phyloP scores from a whole-genome alignment of 1,140 invertebrate species.

The Drosophila athabasca region DNA sequence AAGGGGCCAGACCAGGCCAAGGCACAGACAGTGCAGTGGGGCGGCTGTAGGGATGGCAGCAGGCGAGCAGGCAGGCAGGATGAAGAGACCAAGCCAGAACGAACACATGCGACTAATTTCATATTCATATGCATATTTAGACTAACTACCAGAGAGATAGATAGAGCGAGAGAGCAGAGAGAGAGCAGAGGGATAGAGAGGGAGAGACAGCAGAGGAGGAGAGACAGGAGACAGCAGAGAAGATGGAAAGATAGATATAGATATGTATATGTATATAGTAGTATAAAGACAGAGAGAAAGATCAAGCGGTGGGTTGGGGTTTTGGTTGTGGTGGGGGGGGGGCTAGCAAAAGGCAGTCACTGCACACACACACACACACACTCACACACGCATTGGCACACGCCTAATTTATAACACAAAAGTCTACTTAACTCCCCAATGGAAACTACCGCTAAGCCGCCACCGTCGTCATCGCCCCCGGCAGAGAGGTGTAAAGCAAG shows the following conservation, averaged over 20 bases:
- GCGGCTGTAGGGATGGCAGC: background rate
- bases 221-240: too few species aligned
- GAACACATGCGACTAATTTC: slow-evolving; percentile 77
- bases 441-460: slow-evolving; percentile 60
- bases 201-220: slow-evolving; percentile 1
- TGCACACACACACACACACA: slow-evolving; percentile 64
- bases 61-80: slow-evolving; percentile 1
- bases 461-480: slow-evolving; percentile 27
- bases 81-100: slow-evolving; percentile 22
- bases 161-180: background rate
- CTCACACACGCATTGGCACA: slow-evolving; percentile 60
- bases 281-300: background rate
- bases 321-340: background rate
- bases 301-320: background rate
- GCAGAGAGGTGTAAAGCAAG: slow-evolving; percentile 23
- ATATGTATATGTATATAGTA: background rate
- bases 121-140: slow-evolving; percentile 80
- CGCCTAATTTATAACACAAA: slow-evolving; percentile 78
- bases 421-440: slow-evolving; percentile 72
- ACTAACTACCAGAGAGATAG: slow-evolving; percentile 58
- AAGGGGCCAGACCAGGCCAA: slow-evolving; percentile 10
- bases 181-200: slow-evolving; percentile 10
- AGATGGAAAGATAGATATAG: background rate
- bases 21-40: background rate
- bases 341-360: slow-evolving; percentile 53